phyloP scores from a whole-genome alignment of 2,888 invertebrate species.

The Drosophila leonis region DNA sequence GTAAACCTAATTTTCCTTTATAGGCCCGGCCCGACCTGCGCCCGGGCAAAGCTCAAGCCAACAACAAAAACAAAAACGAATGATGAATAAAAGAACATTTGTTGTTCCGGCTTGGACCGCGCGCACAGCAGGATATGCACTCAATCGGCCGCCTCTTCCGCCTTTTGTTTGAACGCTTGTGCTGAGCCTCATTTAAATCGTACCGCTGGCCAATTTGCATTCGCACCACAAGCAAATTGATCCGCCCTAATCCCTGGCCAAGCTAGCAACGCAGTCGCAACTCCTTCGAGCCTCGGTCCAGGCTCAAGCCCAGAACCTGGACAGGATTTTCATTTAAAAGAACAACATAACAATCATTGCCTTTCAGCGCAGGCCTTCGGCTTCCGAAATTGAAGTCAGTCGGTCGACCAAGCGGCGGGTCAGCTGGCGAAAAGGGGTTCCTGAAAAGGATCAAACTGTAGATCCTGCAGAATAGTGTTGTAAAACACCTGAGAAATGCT shows the following conservation, averaged over 20 bases:
- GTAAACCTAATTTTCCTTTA: slow-evolving; percentile 79
- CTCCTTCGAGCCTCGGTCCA: slow-evolving; percentile 29
- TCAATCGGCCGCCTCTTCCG: slow-evolving; percentile 49
- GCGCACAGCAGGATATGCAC: slow-evolving; percentile 59
- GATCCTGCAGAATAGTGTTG: not conserved
- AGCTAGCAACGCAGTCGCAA: slow-evolving; percentile 15
- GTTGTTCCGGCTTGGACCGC: slow-evolving; percentile 62
- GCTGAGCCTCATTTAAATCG: slow-evolving; percentile 77
- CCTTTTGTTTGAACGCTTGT: slow-evolving; percentile 65
- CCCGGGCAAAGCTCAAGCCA: slow-evolving; percentile 29
- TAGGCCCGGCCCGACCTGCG: slow-evolving; percentile 43
- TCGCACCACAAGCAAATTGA: slow-evolving; percentile 83
- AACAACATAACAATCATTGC: slow-evolving; percentile 57
- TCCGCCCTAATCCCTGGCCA: slow-evolving; percentile 77
- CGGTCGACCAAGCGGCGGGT: slow-evolving; percentile 6
- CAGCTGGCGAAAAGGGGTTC: slow-evolving; percentile 10
- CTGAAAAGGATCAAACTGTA: not conserved
- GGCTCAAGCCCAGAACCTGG: slow-evolving; percentile 25
- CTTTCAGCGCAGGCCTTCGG: slow-evolving; percentile 43
- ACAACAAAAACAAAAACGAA: not conserved
- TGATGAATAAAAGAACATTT: slow-evolving; percentile 55
- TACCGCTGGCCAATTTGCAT: slow-evolving; percentile 82
- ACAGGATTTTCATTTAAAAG: slow-evolving; percentile 63
- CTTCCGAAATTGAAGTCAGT: slow-evolving; percentile 64
- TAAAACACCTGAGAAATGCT: not conserved